phyloP scores from a whole-genome alignment of 1,140 invertebrate species.

The Agrypnia vestita region DNA sequence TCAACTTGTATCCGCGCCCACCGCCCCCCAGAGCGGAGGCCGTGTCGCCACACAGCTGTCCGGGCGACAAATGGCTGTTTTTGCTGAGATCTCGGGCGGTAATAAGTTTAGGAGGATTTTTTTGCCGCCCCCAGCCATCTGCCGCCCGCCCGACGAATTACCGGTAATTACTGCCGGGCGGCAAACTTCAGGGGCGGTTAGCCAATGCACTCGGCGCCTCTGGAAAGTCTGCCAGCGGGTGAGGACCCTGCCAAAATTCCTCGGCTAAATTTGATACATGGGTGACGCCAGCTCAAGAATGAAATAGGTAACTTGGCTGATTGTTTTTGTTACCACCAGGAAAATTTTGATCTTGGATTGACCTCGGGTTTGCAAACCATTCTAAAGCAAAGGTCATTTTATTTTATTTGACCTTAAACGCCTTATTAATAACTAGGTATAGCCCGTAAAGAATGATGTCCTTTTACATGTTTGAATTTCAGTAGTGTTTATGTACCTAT shows the following conservation, averaged over 20 bases:
- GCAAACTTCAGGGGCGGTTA: constrained; percentile 27
- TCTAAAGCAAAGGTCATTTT: no score
- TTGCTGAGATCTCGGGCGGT: constrained; percentile 2
- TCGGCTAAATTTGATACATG: not conserved
- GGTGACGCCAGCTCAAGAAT: no score
- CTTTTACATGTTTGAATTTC: no score
- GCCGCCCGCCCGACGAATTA: constrained; percentile 27
- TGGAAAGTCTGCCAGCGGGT: not conserved
- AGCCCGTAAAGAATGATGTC: no score
- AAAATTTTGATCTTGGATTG: no score
- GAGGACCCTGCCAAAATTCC: not conserved
- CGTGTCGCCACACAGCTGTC: not conserved
- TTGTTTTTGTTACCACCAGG: no score
- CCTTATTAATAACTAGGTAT: no score
- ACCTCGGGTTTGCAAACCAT: no score
- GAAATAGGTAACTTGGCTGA: no score
- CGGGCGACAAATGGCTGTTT: constrained; percentile 34
- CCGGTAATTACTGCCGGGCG: constrained; percentile 38
- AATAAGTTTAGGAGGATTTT: constrained; percentile 12
- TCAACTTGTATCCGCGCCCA: not conserved
- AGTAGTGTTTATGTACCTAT: no score
- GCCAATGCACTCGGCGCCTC: constrained; percentile 12
- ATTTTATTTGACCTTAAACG: no score
- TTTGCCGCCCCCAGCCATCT: constrained; percentile 23
- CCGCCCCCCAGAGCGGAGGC: not conserved